Evolutionary conservation across 2,113 vertebrate species (phyloP).

Genomic region (Syrrhaptes paradoxus): DNA sequence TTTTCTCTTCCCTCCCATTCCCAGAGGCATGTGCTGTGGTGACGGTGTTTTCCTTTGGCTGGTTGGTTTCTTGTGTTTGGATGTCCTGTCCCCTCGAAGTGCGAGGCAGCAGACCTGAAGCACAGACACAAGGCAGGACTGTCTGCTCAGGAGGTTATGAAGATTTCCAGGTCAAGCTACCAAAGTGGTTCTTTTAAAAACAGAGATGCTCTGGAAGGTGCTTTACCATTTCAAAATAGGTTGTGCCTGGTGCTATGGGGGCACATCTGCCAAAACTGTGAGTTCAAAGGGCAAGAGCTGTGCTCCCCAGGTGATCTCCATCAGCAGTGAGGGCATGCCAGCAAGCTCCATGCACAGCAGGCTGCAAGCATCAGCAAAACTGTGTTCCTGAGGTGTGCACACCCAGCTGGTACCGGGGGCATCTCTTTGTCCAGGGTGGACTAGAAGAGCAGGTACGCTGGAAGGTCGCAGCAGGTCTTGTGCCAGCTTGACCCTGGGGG

Average conservation of each 20-base stretch:
- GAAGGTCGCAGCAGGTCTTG: accelerated
- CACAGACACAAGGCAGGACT: not conserved
- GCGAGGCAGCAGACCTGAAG: not conserved
- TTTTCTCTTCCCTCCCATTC: not conserved
- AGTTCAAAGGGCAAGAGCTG: not conserved
- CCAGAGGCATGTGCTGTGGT: not conserved
- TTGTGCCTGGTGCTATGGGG: not conserved
- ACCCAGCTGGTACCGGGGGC: accelerated
- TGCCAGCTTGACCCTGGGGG: accelerated
- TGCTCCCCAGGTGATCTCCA: accelerated
- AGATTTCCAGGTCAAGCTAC: not conserved
- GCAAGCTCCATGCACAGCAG: not conserved
- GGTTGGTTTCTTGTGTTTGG: not conserved
- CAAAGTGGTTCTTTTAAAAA: not conserved
- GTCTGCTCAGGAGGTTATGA: accelerated
- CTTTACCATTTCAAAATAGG: not conserved
- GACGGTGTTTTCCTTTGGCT: not conserved
- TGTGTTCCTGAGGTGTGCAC: accelerated
- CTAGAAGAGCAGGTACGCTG: not conserved
- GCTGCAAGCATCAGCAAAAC: not conserved
- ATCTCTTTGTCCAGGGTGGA: not conserved
- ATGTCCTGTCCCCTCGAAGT: not conserved
- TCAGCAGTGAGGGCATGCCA: accelerated
- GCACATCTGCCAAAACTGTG: not conserved
- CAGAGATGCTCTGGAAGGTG: not conserved